Base-by-base conservation (phyloP, 2,888 invertebrate species). In the Pardosa pseudoannulata region DNA sequence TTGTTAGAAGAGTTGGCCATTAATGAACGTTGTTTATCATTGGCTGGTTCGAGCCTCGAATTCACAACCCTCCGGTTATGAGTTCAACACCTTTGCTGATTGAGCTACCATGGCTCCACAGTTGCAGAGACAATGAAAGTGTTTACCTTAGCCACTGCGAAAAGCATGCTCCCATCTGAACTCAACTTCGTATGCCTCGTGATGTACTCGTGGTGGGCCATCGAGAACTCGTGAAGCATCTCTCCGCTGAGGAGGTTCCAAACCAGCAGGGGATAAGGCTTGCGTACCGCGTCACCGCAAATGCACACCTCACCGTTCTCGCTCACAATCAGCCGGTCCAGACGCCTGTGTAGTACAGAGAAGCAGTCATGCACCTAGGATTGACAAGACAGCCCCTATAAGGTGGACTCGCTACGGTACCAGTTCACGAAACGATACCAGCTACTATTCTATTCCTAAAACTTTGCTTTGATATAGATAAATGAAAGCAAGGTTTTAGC, bases 201-300 rank as follows among this genome's bases (percentile, higher is more conserved):
- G 89, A 96, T 92, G 91, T 97, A 96, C 92, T 97, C 96, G 91
- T 97, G 97, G 91, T 96, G 96, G 0, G 96, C 95, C 91, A 97
- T 96, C 91, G 97, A 96, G 31, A 96, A 93, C 7, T 79, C 62
- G 0, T 74, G 64, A 23, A 71, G 64, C 88, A 97, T 93, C 91
- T 96, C 96, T 73, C 96, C 93, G n/a, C 96, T 96, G 62, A 95
- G 94, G 88, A 97, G 93, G 90, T 96, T 96, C 97, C 97, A 97
- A 39, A 97, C 96, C 64, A 97, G 93, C 88, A 97, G 92, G 0
- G 96, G 96, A 92, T 96, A 97, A 27, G 97, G 97, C 91, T 96
- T 97, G 92, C 96, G 96, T 0, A 96, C 96, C 92, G 96, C 96
- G 91, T 97, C 97, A 3, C 97, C 97, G 91, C 97, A 97, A 1